Base-by-base conservation (phyloP, 2,113 vertebrate species). In the Mobula hypostoma region DNA sequence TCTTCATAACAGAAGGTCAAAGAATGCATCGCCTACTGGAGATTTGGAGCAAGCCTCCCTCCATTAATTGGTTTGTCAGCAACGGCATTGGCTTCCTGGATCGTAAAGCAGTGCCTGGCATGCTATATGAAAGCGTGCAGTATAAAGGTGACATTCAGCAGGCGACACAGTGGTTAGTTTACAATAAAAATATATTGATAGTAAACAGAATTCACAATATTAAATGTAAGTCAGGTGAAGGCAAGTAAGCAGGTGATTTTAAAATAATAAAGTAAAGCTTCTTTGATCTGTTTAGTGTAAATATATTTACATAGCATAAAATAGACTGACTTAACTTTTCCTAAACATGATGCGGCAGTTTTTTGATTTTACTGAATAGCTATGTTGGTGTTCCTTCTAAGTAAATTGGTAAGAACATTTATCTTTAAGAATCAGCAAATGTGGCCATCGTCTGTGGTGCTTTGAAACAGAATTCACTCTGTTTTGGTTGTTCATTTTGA, bases 141-240 rank as follows among this genome's bases (percentile, higher is more conserved):
- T 24, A 56, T 24, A 93, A 93, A 93, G 70, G 91, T 93, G 32
- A 93, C 91, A 68, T 76, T 93, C 68, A 74, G 12, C 36, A 76
- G 48, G 40, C 36, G 56, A 74, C 36, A 29, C 15, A 14, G 24
- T 24, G 7, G 19, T 70, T 93, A 24, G 91, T 93, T 93, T 93
- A 93, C 91, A 93, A 74, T 72, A 93, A 93, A 93, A 93, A 93
- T 93, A 93, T 93, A 72, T 93, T 93, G 91, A 93, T 74, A 93
- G 70, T 72, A 93, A 93, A 93, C 91, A 93, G 40, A 1, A 14
- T 74, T 72, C 68, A 93, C 21, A 72, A 93, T 74, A 29, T 92
- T 72, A 36, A 40, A 74, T 72, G 32, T 7, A 93, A 40, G 90
- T 93, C 91, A 93, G 70, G 70, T 76, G 91, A 56, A 93, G 27